Evolutionary conservation across 30 jellyfish, hydroid and myxozoan genomes (phyloP).

Genomic region (Pseudorhiza aurosa): DNA sequence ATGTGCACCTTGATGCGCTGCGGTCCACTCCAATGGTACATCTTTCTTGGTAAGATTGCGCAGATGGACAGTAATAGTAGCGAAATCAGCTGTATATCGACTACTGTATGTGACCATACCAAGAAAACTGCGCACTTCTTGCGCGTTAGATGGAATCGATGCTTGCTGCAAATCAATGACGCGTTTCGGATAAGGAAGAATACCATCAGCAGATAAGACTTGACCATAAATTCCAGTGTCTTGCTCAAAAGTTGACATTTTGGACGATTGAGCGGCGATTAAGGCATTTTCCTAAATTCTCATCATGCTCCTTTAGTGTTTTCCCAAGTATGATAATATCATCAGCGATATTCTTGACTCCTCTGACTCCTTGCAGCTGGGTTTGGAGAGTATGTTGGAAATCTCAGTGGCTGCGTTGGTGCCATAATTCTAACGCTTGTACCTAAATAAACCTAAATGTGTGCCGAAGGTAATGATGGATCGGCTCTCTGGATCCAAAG

Average conservation of each 20-base stretch:
- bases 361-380: slow-evolving; percentile 14
- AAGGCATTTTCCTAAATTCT: slow-evolving; percentile 16
- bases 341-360: slow-evolving; percentile 35
- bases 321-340: slow-evolving; percentile 45
- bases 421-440: slow-evolving; percentile 20
- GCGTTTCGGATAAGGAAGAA: slow-evolving; percentile 39
- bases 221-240: slow-evolving; percentile 43
- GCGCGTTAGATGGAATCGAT: slow-evolving; percentile 19
- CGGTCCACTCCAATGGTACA: slow-evolving; percentile 16
- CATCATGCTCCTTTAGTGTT: slow-evolving; percentile 51
- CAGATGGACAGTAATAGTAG: slow-evolving; percentile 32
- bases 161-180: slow-evolving; percentile 3
- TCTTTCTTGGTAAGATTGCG: slow-evolving; percentile 35
- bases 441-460: slow-evolving; percentile 23
- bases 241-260: slow-evolving; percentile 65
- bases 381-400: slow-evolving; percentile 43
- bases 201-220: slow-evolving; percentile 31
- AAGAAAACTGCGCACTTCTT: slow-evolving; percentile 44
- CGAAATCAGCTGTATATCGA: slow-evolving; percentile 13
- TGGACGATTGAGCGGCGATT: slow-evolving; percentile 24
- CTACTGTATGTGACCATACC: slow-evolving; percentile 54
- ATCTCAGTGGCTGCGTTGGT: slow-evolving; percentile 20
- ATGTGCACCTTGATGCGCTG: slow-evolving; percentile 12
- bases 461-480: slow-evolving; percentile 23
- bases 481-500: slow-evolving; percentile 4